Conservation (phyloP, 2,113 vertebrate species). For the Phalacrocorax aristotelis region DNA sequence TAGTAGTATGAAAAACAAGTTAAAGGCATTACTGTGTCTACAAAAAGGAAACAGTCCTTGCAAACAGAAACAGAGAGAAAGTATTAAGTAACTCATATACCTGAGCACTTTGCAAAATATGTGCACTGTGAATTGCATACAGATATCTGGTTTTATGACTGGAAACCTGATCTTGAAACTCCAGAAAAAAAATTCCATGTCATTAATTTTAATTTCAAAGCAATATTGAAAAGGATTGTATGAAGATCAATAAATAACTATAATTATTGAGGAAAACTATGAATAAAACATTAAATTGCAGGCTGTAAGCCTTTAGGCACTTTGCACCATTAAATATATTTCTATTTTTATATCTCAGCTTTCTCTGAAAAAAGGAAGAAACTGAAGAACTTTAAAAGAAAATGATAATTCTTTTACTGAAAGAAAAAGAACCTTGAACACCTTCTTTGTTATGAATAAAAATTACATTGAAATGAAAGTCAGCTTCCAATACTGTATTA, state of each 20-base stretch:
- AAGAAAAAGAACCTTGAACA: slow-evolving; percentile 20
- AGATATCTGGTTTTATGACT: slow-evolving; percentile 37
- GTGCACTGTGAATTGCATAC: slow-evolving; percentile 15
- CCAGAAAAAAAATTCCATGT: neutral
- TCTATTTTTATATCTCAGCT: slow-evolving; percentile 44
- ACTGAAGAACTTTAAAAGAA: slow-evolving; percentile 22
- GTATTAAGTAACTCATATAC: slow-evolving; percentile 71
- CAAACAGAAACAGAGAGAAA: slow-evolving; percentile 58
- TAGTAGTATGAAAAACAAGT: slow-evolving; percentile 33
- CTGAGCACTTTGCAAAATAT: slow-evolving; percentile 49
- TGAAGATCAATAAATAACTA: slow-evolving; percentile 63
- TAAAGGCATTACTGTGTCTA: slow-evolving; percentile 44
- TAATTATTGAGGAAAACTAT: slow-evolving; percentile 69
- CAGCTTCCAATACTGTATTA: neutral
- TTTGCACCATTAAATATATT: slow-evolving; percentile 29
- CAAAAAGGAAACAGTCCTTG: neutral
- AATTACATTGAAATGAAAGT: slow-evolving; percentile 52
- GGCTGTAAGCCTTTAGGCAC: slow-evolving; percentile 6
- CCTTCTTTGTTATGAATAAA: slow-evolving; percentile 45
- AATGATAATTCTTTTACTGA: neutral
- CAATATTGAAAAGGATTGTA: slow-evolving; percentile 33
- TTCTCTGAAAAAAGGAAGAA: neutral
- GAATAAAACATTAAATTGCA: slow-evolving; percentile 62
- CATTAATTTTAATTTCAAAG: slow-evolving; percentile 55
- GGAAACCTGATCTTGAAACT: slow-evolving; percentile 41